Evolutionary conservation across 2,113 vertebrate species (phyloP).

Genomic region (Solea solea): DNA sequence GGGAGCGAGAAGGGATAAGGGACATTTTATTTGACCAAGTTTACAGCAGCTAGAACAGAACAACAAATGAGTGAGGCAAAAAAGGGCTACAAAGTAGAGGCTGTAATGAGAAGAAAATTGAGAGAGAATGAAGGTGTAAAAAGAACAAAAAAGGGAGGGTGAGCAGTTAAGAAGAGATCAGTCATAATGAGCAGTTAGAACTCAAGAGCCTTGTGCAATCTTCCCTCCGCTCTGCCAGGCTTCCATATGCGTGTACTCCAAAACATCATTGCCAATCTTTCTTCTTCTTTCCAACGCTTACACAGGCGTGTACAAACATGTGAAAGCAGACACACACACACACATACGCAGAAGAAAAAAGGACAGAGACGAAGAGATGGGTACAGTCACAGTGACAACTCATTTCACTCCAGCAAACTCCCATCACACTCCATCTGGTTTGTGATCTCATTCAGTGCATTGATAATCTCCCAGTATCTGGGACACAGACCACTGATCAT

Average conservation of each 20-base stretch:
- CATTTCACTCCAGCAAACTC: constrained; percentile 64
- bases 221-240: constrained; percentile 57
- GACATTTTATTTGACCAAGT: constrained; percentile 26
- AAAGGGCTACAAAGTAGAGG: constrained; percentile 60
- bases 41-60: constrained; percentile 39
- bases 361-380: background rate
- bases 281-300: constrained; percentile 54
- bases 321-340: background rate
- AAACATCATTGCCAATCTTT: constrained; percentile 63
- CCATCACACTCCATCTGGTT: constrained; percentile 79
- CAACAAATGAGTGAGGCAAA: constrained; percentile 38
- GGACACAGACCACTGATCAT: constrained; percentile 75
- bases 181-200: constrained; percentile 75
- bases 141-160: constrained; percentile 46
- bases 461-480: constrained; percentile 81
- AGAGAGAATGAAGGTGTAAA: constrained; percentile 51
- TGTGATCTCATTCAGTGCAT: constrained; percentile 78
- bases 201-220: constrained; percentile 55
- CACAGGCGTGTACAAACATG: constrained; percentile 29
- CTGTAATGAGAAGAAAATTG: constrained; percentile 62
- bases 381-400: constrained; percentile 30
- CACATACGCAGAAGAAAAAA: background rate
- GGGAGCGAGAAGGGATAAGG: constrained; percentile 3
- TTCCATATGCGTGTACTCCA: constrained; percentile 68
- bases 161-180: constrained; percentile 70